phyloP scores from a whole-genome alignment of 1,140 invertebrate genomes.

The Ridgeia piscesae region DNA sequence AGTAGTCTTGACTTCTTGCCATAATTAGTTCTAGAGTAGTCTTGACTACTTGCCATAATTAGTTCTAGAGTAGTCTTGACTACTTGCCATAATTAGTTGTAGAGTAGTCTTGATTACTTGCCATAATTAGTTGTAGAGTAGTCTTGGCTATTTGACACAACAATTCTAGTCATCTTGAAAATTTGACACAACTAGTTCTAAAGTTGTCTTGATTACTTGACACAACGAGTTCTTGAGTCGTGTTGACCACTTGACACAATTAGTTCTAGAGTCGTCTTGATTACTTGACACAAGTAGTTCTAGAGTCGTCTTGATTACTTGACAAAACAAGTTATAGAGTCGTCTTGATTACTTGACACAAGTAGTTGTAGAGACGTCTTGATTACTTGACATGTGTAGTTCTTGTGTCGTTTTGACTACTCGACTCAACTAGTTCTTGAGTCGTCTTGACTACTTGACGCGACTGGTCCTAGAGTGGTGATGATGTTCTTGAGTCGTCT shows the following conservation, averaged over 20 bases:
- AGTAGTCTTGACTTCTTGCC: too few relatives aligned
- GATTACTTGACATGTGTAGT: not conserved
- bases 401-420: too few relatives aligned
- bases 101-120: not conserved
- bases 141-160: not conserved
- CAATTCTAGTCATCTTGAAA: not conserved
- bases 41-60: too few relatives aligned
- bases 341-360: not conserved
- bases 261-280: too few relatives aligned
- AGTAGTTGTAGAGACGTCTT: not conserved
- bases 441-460: too few relatives aligned
- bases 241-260: too few relatives aligned
- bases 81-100: not conserved
- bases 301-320: not conserved
- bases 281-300: not conserved
- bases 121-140: not conserved
- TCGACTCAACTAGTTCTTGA: too few relatives aligned
- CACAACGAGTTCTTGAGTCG: not conserved
- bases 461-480: not conserved
- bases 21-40: too few relatives aligned
- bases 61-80: not conserved
- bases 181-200: not conserved
- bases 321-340: not conserved
- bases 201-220: not conserved
- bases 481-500: not conserved